Evolutionary conservation across 2,113 vertebrate species (phyloP).

Genomic region (Cynopterus brachyotis): DNA sequence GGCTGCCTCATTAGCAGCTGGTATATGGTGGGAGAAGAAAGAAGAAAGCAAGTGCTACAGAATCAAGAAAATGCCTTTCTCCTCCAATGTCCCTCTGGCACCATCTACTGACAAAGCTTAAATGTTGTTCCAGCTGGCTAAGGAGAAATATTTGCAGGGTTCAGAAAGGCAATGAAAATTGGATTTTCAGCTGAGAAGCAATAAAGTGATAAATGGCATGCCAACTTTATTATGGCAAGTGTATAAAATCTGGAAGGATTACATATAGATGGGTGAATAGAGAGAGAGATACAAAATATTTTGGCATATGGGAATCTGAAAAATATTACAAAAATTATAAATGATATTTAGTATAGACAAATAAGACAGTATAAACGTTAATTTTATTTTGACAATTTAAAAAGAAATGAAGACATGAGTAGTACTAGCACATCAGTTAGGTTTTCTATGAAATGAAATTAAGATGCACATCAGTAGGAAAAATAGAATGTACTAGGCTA

Average conservation of each 20-base stretch:
- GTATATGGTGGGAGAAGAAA: not conserved
- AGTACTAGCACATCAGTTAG: not conserved
- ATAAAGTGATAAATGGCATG: not conserved
- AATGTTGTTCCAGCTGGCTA: not conserved
- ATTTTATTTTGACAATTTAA: not conserved
- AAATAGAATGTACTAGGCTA: not conserved
- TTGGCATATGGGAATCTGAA: not conserved
- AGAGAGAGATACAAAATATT: not conserved
- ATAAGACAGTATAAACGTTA: not conserved
- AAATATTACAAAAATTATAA: not conserved
- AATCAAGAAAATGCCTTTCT: not conserved
- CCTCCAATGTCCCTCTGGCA: not conserved
- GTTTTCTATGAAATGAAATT: constrained; percentile 12
- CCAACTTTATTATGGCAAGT: not conserved
- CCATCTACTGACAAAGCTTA: constrained; percentile 44
- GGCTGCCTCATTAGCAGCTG: not conserved
- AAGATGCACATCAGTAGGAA: not conserved
- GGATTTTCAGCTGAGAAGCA: not conserved
- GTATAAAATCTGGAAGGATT: not conserved
- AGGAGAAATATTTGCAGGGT: not conserved
- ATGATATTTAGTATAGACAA: not conserved
- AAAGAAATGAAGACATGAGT: not conserved
- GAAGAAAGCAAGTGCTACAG: not conserved
- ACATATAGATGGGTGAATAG: not conserved
- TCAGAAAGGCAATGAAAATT: not conserved